phyloP scores from a whole-genome alignment of 2,888 invertebrate species.

The Leucoptera coffeella region DNA sequence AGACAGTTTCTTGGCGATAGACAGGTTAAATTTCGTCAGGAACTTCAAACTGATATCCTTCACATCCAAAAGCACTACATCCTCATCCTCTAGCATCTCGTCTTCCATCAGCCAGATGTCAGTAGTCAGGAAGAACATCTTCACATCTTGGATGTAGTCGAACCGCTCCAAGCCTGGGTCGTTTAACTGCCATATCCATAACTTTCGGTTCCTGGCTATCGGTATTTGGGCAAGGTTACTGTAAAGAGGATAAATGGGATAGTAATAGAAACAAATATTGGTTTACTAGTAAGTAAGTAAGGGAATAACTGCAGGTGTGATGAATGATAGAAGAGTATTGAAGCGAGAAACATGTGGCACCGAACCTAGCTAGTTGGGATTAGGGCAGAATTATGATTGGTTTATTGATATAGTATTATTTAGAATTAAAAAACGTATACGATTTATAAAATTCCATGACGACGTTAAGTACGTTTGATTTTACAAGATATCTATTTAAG shows the following conservation, averaged over 20 bases:
- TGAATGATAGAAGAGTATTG: too few species aligned
- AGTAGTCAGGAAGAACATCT: conserved; percentile 20
- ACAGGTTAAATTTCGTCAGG: conserved; percentile 56
- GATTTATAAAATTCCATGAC: too few species aligned
- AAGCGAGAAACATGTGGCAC: too few species aligned
- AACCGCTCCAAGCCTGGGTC: conserved; percentile 32
- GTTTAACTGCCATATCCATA: conserved; percentile 40
- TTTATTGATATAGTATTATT: too few species aligned
- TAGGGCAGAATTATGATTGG: too few species aligned
- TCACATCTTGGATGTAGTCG: conserved; percentile 25
- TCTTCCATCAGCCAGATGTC: conserved; percentile 21
- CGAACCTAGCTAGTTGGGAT: too few species aligned
- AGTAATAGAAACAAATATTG: too few species aligned
- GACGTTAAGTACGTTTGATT: too few species aligned
- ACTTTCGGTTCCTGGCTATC: conserved; percentile 16
- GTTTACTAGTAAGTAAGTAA: not conserved
- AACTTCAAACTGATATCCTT: conserved; percentile 31
- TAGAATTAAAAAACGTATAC: too few species aligned
- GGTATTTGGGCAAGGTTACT: conserved; percentile 23
- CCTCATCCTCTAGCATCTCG: conserved; percentile 15
- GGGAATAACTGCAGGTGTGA: not conserved
- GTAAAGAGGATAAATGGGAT: conserved; percentile 9
- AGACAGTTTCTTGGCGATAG: conserved; percentile 55
- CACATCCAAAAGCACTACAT: conserved; percentile 25
- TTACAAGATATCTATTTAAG: too few species aligned